Base-by-base conservation (phyloP, 1,140 invertebrate species). In the Drosophila burlai region DNA sequence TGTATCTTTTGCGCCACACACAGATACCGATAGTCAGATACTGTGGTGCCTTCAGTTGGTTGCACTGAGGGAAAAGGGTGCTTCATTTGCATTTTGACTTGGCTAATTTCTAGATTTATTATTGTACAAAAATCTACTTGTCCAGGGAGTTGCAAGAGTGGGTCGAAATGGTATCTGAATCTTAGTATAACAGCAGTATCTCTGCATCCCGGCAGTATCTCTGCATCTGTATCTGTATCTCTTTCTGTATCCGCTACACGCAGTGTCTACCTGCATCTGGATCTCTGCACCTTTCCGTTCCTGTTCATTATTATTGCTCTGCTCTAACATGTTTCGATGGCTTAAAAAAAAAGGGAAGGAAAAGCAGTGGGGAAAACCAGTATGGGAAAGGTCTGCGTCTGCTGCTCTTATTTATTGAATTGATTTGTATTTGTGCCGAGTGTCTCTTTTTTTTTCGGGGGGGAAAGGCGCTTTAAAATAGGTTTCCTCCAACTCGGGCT, bases 291-390 rank as follows among this genome's bases (percentile, higher is more conserved):
- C 49, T 61, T 43, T 47, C 64, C 50, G 26, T 52, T 69, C 58
- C 45, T 31, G 63, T 77, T 68, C 58, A 85, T 85, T 86, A 86
- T 87, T 80, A 80, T 67, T 74, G 76, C 84, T 80, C 77, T 71
- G 72, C 77, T 87, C 84, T 80, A 87, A 87, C 80, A 83, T 71
- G 7, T 52, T 47, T 34, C 7, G 38, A 60, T 36, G n/a, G 47
- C 47, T 47, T 13, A 52, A n/a, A 31, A 50, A 50, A 47, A 16
- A 47, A n/a, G 40, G 31, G 26, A 40, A 31, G 24, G 9, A n/a
- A 26, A 11, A 3, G 9, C 1, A 15, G 11, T 15, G 24, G 21
- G 29, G 13, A 18, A 64, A 81, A 79, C 75, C 75, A 69, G 80
- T 65, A 68, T 82, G 62, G 80, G 58, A 77, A 83, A 80, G 82